Evolutionary conservation across 1,140 invertebrate species (phyloP).

Genomic region (Tetraneura akinire): DNA sequence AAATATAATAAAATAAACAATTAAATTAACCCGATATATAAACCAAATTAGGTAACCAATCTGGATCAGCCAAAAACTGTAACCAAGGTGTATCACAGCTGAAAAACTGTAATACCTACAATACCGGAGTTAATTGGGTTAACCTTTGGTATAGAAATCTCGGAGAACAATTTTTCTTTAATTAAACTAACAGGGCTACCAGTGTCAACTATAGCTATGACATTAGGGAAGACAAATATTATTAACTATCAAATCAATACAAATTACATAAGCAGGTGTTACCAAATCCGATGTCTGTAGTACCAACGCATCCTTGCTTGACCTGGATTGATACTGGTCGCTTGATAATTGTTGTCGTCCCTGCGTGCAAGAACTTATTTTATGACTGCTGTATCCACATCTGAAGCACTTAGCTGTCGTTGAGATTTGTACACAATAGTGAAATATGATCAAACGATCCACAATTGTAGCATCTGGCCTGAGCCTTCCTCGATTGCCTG

Average conservation of each 20-base stretch:
- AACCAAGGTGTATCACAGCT: slow-evolving; percentile 61
- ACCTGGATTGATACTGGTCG: not conserved
- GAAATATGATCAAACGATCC: not conserved
- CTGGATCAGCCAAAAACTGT: slow-evolving; percentile 61
- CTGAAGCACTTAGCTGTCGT: not conserved
- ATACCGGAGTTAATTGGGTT: not conserved
- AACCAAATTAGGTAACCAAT: slow-evolving; percentile 65
- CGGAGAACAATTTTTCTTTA: not conserved
- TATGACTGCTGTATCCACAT: not conserved
- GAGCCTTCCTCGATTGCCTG: not conserved
- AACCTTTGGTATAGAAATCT: too few species aligned
- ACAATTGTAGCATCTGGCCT: not conserved
- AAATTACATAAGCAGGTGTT: not conserved
- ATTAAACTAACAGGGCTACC: not conserved
- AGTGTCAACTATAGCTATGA: not conserved
- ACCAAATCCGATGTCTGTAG: not conserved
- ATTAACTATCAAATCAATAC: not conserved
- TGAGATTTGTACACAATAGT: not conserved
- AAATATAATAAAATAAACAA: not conserved
- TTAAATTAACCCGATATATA: slow-evolving; percentile 68
- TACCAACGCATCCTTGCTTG: not conserved
- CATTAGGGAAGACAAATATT: not conserved
- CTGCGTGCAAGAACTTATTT: not conserved
- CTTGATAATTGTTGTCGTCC: not conserved
- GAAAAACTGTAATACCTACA: not conserved